These are phyloP conservation scores for Egretta garzetta DNA, from an alignment of 2,113 vertebrate species.

Conservation along the genomic window DNA sequence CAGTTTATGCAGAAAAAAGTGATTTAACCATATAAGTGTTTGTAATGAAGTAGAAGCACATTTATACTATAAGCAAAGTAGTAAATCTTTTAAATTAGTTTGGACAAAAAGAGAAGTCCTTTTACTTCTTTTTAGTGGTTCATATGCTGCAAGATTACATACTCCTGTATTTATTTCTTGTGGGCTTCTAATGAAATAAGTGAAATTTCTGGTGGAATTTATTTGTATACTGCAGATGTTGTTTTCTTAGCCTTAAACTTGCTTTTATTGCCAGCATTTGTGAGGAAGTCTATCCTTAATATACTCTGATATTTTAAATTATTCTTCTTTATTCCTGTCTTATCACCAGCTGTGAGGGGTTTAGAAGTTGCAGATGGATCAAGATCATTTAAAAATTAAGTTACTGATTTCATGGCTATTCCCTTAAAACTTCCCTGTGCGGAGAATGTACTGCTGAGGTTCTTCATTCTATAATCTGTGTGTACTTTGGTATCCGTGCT, in stretches of 20 bases:
- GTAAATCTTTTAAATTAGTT: conserved; percentile 39
- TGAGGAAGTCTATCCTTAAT: background rate
- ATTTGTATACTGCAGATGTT: conserved; percentile 2
- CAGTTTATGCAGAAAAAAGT: background rate
- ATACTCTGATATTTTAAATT: background rate
- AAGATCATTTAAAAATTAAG: background rate
- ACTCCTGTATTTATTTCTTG: conserved; percentile 52
- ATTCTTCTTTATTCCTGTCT: background rate
- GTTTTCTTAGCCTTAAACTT: background rate
- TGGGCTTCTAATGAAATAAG: background rate
- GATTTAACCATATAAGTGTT: background rate
- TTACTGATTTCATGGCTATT: background rate
- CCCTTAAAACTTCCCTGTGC: background rate
- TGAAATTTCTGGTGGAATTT: conserved; percentile 35
- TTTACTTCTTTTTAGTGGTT: conserved; percentile 24
- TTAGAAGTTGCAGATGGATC: conserved; percentile 24
- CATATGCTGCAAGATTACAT: conserved; percentile 37
- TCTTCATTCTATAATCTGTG: background rate
- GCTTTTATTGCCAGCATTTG: background rate
- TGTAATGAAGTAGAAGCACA: background rate
- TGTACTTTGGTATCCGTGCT: background rate
- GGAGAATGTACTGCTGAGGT: background rate
- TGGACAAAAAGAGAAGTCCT: conserved; percentile 33
- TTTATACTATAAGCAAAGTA: conserved; percentile 3
- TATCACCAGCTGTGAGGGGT: background rate